Percentiles rank a stretch among this genome's conserved stretches.
Conservation (phyloP, 2,113 vertebrate species). For the Mionectes macconnelli region DNA sequence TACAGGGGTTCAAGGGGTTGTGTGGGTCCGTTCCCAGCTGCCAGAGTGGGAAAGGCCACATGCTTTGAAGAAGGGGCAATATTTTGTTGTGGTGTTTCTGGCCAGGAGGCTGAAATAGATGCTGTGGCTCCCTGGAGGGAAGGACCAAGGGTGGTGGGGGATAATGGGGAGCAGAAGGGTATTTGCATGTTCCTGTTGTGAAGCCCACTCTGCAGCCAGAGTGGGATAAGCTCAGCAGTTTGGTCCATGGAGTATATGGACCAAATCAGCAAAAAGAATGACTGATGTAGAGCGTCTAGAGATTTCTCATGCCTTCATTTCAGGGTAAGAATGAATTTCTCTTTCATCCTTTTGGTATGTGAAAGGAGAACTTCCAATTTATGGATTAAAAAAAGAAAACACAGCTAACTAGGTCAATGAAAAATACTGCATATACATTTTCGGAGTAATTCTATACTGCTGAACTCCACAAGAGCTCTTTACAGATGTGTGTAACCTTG, state of each 20-base stretch:
- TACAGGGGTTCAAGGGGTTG: background rate
- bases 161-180: background rate
- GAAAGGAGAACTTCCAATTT: background rate
- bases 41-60: background rate
- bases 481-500: background rate
- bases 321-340: background rate
- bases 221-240: background rate
- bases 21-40: background rate
- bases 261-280: background rate
- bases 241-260: background rate
- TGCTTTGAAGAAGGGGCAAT: background rate
- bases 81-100: background rate
- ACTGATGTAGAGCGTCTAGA: background rate
- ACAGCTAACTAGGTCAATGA: background rate
- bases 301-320: background rate
- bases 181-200: background rate
- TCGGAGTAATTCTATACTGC: background rate
- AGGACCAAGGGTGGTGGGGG: background rate
- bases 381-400: background rate
- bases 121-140: background rate
- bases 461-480: background rate
- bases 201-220: background rate
- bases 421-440: background rate
- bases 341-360: background rate
- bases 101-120: background rate